phyloP scores from a whole-genome alignment of 2,113 vertebrate genomes.

The Microcebus lehilahytsara region DNA sequence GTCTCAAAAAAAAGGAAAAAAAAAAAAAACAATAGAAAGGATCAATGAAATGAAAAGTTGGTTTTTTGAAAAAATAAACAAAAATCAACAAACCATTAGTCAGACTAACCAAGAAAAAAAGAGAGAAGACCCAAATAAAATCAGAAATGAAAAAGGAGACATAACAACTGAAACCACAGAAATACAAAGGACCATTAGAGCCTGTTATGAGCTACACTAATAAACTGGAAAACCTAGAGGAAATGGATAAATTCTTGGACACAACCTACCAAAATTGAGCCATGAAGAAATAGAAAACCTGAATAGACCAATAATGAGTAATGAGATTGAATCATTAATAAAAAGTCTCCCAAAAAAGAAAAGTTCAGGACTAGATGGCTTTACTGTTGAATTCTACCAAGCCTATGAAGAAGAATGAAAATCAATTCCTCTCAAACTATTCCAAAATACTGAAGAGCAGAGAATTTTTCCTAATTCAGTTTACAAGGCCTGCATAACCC shows the following conservation, averaged over 20 bases:
- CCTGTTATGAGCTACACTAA: not conserved
- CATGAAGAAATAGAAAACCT: not conserved
- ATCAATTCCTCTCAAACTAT: not conserved
- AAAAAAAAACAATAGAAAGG: not conserved
- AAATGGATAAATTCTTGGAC: not conserved
- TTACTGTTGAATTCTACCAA: not conserved
- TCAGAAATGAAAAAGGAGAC: not conserved
- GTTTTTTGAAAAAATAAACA: not conserved
- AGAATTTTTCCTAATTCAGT: not conserved
- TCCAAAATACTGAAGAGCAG: not conserved
- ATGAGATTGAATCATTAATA: not conserved
- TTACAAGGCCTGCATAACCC: not conserved
- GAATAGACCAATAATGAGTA: not conserved
- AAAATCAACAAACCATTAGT: not conserved
- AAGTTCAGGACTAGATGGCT: not conserved
- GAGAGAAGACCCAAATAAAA: not conserved
- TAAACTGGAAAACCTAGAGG: not conserved
- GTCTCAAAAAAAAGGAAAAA: not conserved
- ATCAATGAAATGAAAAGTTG: not conserved
- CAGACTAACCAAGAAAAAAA: not conserved
- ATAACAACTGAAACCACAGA: not conserved
- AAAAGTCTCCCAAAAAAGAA: not conserved
- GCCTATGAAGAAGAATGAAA: not conserved
- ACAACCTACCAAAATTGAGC: not conserved
- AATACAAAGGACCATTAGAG: not conserved